Evolutionary conservation across 2,113 vertebrate species (phyloP), one percentile per base, ranked within the genome.

Genomic region (Ptyas mucosa): DNA sequence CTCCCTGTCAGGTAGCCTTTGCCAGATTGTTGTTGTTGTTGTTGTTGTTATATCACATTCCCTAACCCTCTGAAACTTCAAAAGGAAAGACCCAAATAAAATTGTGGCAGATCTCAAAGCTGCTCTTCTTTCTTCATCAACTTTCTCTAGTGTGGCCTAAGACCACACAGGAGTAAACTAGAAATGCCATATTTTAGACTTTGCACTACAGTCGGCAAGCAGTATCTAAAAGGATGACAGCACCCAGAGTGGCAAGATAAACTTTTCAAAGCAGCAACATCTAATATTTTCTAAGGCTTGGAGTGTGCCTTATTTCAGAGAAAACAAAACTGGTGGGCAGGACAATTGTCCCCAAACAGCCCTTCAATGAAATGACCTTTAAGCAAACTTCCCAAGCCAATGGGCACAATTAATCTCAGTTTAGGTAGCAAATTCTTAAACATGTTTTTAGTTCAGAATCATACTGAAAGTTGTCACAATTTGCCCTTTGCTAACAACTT

Each of bases 401-500:
- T 0, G 92, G 93, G 0, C 46, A 55, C 64, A 93, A 94, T 94
- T 93, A 89, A 90, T 95, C 92, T 6, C 85, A 94, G 95, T 87
- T 43, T 39, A 90, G 87, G 93, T 54, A 0, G 43, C 92, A 90
- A 57, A 87, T 86, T 18, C 0, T 0, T 34, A 0, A 92, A 93
- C 95, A 95, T 95, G 95, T 96, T 96, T 85, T 92, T 57, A 85
- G 92, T 95, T 95, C 96, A 90, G 94, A n/a, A 93, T 23, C 34
- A 86, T 95, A 64, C 6, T 46, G 89, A 92, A 96, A 97, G 95
- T 95, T 97, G 96, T 93, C 96, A 94, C 95, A 96, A 96, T 96
- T 95, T 93, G 97, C 81, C 95, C 94, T 69, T 95, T 21, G 43
- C 26, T 90, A 93, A 4, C 94, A 93, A 43, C 75, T 51, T 39